A percentile compares a stretch with the other conserved stretches of the same genome.
Conservation (phyloP, 2,113 vertebrate genomes). For the Sorex fumeus region DNA sequence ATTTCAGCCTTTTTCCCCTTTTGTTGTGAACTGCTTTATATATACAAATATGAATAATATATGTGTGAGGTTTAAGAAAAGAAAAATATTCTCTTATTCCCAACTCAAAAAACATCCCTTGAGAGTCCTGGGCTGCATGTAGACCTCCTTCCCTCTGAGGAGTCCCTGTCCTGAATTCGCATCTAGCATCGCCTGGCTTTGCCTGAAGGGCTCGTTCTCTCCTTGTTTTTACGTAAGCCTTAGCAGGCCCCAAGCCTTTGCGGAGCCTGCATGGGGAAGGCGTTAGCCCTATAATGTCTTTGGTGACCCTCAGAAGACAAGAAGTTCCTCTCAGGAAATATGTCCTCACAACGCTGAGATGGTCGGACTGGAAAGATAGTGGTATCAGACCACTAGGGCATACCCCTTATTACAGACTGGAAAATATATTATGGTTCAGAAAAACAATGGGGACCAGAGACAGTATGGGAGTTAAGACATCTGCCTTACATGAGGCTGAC, state of each 20-base stretch:
- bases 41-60: not conserved
- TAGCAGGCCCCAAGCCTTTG: not conserved
- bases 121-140: not conserved
- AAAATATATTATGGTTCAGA: not conserved
- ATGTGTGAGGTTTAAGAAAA: not conserved
- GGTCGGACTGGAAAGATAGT: not conserved
- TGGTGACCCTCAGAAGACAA: not conserved
- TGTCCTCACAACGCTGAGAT: too few relatives aligned
- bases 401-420: not conserved
- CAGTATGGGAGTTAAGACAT: too few relatives aligned
- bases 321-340: not conserved
- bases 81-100: not conserved
- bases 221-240: not conserved
- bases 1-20: not conserved
- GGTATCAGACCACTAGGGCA: not conserved
- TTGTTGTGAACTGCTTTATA: not conserved
- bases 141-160: not conserved
- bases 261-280: accelerated
- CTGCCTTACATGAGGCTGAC: too few relatives aligned
- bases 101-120: not conserved
- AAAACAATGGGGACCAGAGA: not conserved
- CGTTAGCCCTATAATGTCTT: not conserved
- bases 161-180: not conserved
- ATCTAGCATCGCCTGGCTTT: not conserved
- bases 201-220: not conserved